These are phyloP conservation scores for Rhabdophis nuchalis DNA, from an alignment of 2,797 vertebrate genomes.

Conservation along the genomic window DNA sequence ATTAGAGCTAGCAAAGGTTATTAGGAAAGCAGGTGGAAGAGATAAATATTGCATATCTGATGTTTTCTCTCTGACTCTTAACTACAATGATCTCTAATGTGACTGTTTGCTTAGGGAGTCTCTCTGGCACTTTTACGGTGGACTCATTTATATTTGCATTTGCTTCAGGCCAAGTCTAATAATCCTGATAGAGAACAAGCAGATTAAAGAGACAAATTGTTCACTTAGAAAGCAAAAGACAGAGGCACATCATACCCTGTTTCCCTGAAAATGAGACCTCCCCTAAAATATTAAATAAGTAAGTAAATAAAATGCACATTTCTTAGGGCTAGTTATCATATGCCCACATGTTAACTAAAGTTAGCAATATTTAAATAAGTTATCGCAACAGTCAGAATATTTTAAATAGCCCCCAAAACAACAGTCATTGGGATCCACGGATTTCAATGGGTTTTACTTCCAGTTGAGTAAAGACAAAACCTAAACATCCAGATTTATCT, in stretches of 20 bases:
- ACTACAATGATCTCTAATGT: conserved; percentile 20
- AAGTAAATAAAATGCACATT: background rate
- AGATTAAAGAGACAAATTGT: background rate
- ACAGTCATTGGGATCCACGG: background rate
- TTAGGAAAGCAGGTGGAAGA: conserved; percentile 14
- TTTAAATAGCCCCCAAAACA: background rate
- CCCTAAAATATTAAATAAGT: too few relatives aligned
- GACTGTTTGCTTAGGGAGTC: conserved; percentile 39
- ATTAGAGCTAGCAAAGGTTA: accelerated
- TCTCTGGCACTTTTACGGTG: conserved; percentile 36
- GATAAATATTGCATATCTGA: conserved; percentile 36
- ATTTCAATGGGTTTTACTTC: background rate
- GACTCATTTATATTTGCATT: conserved; percentile 22
- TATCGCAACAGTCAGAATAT: background rate
- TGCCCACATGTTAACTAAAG: background rate
- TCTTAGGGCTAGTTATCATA: background rate
- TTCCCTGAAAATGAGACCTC: too few relatives aligned
- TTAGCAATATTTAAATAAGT: background rate
- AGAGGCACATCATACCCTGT: background rate
- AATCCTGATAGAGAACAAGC: conserved; percentile 6
- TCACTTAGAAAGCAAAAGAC: background rate
- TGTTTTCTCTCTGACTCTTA: background rate
- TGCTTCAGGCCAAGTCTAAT: conserved; percentile 1
- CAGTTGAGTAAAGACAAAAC: background rate
- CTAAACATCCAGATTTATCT: background rate